Evolutionary conservation across 2,113 vertebrate species (phyloP), one percentile per base, ranked within the genome.

Genomic region (Malaclemys terrapin): DNA sequence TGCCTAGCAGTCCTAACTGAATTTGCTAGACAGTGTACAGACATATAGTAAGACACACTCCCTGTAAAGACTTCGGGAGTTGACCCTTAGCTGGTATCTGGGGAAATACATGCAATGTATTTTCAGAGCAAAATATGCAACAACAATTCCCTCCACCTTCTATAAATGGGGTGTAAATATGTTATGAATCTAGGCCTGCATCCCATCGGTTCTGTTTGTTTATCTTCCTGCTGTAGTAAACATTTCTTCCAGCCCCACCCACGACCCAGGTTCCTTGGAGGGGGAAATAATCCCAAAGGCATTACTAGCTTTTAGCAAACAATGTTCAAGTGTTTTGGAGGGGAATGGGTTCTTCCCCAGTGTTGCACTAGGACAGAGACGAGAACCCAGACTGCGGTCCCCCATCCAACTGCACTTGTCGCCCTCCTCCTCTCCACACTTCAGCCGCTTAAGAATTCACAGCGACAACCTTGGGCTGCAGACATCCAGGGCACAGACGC

Each of bases 151-250:
- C 84, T 80, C 88, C 93, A 94, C 72, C 90, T 94, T 91, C 93
- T 82, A 69, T 90, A 96, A 92, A 92, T 76, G 85, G 90, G 85
- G 83, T 94, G 94, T 92, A 97, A 94, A 96, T 94, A 94, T 75
- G 96, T 95, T 96, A 95, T 86, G 93, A 92, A 82, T 89, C 94
- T 69, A 50, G 93, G 94, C 91, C 90, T 96, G 91, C 88, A 92
- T 93, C 95, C 96, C 93, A 80, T 78, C 50, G 7, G 69, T 69
- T 90, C 24, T 25, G 8, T 89, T 50, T 5, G 3, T 35, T 35
- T 13, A 49, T 87, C 90, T 95, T 91, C 56, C 95, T 94, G 65
- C 45, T 80, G 88, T 25, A 76, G 89, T 91, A 91, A 93, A 89
- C 87, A 96, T 81, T 93, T 88, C 90, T 87, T 96, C 81, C 86